A percentile compares a stretch with the other conserved stretches of the same genome.
phyloP scores from a whole-genome alignment of 2,113 vertebrate genomes.

The Hypanus sabinus region DNA sequence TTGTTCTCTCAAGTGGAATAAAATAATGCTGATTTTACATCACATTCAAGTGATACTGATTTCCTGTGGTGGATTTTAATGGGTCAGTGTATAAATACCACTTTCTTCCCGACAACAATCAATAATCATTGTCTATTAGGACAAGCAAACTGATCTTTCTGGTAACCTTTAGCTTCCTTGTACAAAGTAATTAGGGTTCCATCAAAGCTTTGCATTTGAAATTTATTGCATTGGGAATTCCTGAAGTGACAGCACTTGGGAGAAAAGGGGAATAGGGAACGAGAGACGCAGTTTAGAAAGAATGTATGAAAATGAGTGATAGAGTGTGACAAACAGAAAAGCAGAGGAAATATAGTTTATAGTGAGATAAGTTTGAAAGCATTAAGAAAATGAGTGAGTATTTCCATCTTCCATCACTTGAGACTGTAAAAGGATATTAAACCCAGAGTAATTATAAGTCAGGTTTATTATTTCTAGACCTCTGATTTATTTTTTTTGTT shows the following conservation, averaged over 20 bases:
- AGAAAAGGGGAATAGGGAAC: background rate
- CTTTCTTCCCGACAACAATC: background rate
- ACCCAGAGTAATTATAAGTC: background rate
- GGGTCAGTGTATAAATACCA: background rate
- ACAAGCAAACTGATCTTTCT: slow-evolving; percentile 11
- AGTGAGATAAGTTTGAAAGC: background rate
- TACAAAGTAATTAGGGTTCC: background rate
- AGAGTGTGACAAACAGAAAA: background rate
- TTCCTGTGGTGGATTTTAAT: background rate
- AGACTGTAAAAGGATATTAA: background rate
- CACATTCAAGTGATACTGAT: background rate
- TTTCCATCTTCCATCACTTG: background rate
- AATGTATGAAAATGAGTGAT: background rate
- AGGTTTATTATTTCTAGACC: background rate
- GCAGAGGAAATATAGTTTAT: background rate
- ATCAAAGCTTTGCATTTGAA: background rate
- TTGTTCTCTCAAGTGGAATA: background rate
- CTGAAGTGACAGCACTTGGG: background rate
- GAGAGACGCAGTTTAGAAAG: background rate
- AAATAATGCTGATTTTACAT: background rate
- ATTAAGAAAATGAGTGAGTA: background rate
- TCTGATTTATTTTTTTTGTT: background rate
- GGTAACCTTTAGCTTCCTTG: slow-evolving; percentile 16
- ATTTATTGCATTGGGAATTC: background rate
- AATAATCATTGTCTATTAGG: background rate